Base-by-base conservation (phyloP, 2,888 invertebrate species). In the Embidobia sp. region DNA sequence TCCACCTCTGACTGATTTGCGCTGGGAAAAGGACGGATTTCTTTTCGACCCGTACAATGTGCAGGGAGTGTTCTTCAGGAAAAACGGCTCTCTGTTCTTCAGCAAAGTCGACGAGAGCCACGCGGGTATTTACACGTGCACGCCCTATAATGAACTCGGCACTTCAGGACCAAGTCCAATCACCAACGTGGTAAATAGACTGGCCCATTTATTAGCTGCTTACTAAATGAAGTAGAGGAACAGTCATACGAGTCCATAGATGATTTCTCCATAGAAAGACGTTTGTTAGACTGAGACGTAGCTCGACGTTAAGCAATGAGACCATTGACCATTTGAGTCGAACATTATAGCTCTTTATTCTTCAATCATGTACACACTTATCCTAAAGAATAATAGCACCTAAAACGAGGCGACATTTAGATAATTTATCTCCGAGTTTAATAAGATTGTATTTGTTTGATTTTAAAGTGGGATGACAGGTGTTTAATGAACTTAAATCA, bases 1-100 rank as follows among this genome's bases (percentile, higher is more conserved):
- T 91, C 98, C 98, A 10, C 96, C 97, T 5, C 91, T 97, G 80
- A 95, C 95, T 53, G 95, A 95, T 87, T 91, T 97, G 66, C 93
- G 96, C 79, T 98, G 98, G 98, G 96, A 96, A 88, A 97, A 97
- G 89, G 97, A 98, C 88, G 96, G 96, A 11, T 94, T 96, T 83
- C 92, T 96, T 0, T 97, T 95, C 89, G 96, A 97, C 87, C 96
- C 97, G 0, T 96, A 95, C 90, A 96, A 96, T 89, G 96, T 96
- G 40, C 96, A 90, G 79, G 96, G 96, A 11, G 96, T 97, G 0
- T 95, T 95, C 88, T 95, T 94, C 87, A 93, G 95, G 85, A 91
- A 94, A 83, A 97, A 97, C 88, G 97, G 97, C 55, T 96, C 96
- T 82, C 91, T 97, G 33, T 94, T 93, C 81, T 95, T 96, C 86